Evolutionary conservation across 2,888 invertebrate genomes (phyloP).

Genomic region (Cantharis rustica): DNA sequence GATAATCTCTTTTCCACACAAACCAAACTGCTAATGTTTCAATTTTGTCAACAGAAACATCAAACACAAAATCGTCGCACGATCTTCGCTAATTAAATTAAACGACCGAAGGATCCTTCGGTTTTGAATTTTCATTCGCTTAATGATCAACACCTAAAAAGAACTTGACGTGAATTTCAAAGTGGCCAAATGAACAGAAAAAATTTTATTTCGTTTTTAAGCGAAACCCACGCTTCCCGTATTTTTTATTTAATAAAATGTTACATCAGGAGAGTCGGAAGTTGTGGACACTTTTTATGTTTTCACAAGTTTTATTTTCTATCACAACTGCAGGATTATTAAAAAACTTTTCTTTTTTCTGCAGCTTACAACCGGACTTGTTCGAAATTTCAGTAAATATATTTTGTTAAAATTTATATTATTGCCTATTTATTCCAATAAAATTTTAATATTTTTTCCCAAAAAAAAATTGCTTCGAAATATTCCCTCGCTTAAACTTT

Average conservation of each 20-base stretch:
- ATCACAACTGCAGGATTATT: background rate
- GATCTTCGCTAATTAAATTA: background rate
- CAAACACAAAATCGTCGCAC: background rate
- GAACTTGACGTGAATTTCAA: background rate
- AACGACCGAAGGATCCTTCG: background rate
- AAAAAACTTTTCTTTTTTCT: background rate
- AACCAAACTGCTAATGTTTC: background rate
- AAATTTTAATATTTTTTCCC: background rate
- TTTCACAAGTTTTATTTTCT: background rate
- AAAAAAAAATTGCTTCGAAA: background rate
- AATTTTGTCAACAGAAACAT: background rate
- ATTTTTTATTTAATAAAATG: background rate
- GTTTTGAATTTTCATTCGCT: background rate
- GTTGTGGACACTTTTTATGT: background rate
- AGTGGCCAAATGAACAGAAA: background rate
- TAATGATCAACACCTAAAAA: background rate
- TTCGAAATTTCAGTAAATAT: background rate
- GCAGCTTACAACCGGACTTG: background rate
- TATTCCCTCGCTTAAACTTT: background rate
- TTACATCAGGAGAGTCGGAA: background rate
- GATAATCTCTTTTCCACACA: background rate
- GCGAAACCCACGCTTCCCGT: background rate
- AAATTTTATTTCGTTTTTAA: background rate
- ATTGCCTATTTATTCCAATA: background rate
- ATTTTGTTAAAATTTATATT: background rate